These are phyloP conservation scores for cattle (Bos taurus) DNA, from an alignment of 2,113 vertebrate genomes.

Conservation along the genomic window ARS-UCD2.0 NC_037356.1:33057001-33057500, in stretches of 20 bases:
- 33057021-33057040: background rate
- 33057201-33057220: accelerated
- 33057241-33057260: accelerated
- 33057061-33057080: background rate
- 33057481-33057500: background rate
- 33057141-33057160: accelerated
- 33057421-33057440: background rate
- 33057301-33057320: background rate
- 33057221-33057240: background rate
- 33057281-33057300: background rate
- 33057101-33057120: background rate
- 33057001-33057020: slow-evolving; percentile 18
- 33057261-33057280: background rate
- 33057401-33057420: background rate
- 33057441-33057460: background rate
- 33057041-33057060: background rate
- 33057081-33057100: too few species aligned
- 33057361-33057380: background rate
- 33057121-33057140: background rate
- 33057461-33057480: background rate
- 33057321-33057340: accelerated
- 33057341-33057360: background rate
- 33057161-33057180: too few species aligned
- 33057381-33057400: background rate
- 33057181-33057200: background rate